A percentile compares a stretch with the other conserved stretches of the same genome.
Evolutionary conservation across 2,113 vertebrate genomes (phyloP).

Genomic region (Dromas ardeola): DNA sequence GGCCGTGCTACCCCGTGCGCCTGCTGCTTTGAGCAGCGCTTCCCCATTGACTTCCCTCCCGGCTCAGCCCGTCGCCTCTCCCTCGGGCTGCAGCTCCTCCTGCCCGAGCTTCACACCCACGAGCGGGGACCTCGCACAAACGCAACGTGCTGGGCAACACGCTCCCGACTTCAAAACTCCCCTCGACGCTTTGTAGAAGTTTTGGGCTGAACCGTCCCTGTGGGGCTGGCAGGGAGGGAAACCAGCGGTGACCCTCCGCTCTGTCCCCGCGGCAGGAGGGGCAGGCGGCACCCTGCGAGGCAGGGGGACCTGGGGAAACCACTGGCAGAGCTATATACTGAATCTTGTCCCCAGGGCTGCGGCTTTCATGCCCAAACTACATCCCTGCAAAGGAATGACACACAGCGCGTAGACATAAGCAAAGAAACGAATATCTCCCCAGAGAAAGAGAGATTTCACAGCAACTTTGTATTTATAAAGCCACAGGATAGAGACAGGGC

Average conservation of each 20-base stretch:
- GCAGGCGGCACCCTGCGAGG: background rate
- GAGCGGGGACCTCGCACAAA: background rate
- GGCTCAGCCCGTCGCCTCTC: no score
- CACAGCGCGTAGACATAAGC: background rate
- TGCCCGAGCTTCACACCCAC: rapidly evolving
- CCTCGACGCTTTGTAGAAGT: background rate
- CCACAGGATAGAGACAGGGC: background rate
- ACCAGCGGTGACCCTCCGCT: background rate
- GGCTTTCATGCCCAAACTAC: background rate
- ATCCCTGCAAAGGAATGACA: background rate
- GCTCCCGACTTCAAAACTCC: background rate
- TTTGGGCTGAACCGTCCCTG: no score
- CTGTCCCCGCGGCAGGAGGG: background rate
- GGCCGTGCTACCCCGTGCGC: background rate
- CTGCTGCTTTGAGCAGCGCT: background rate
- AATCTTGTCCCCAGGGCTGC: background rate
- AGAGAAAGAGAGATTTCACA: background rate
- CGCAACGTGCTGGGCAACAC: rapidly evolving
- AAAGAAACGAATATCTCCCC: background rate
- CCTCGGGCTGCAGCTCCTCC: background rate
- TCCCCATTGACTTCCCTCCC: background rate
- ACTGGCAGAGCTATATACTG: background rate
- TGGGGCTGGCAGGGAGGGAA: background rate
- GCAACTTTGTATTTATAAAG: background rate
- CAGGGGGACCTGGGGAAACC: background rate